A percentile compares a stretch with the other conserved stretches of the same genome.
Conservation (phyloP, 1,140 invertebrate species). For the Periplaneta americana region DNA sequence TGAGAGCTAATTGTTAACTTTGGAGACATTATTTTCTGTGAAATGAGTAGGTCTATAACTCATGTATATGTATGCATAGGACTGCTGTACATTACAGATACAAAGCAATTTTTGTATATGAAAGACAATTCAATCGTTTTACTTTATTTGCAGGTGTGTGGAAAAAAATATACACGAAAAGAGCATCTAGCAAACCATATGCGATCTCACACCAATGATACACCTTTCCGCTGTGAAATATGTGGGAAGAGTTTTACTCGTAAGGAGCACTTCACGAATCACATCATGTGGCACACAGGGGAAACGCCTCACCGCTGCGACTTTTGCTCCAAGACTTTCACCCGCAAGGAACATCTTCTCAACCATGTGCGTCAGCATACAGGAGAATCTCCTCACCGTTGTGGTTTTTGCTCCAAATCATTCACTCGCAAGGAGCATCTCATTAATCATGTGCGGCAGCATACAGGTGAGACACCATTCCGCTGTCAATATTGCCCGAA, state of each 20-base stretch:
- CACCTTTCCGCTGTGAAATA: constrained; percentile 66
- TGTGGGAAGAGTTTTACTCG: constrained; percentile 61
- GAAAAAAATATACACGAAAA: constrained; percentile 23
- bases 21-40: too few relatives aligned
- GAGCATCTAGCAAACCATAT: constrained; percentile 80
- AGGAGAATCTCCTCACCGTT: constrained; percentile 35
- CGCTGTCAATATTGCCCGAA: constrained; percentile 76
- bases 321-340: constrained; percentile 71
- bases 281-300: constrained; percentile 77
- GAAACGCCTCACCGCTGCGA: constrained; percentile 29
- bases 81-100: too few relatives aligned
- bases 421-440: constrained; percentile 81
- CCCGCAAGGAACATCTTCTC: constrained; percentile 67
- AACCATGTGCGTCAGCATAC: constrained; percentile 71
- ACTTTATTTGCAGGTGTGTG: constrained; percentile 14
- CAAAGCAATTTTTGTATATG: background rate
- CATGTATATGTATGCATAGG: too few relatives aligned
- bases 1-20: too few relatives aligned
- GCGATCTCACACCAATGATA: constrained; percentile 70
- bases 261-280: constrained; percentile 71
- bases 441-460: constrained; percentile 64
- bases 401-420: constrained; percentile 51
- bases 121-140: background rate
- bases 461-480: constrained; percentile 74
- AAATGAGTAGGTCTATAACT: too few relatives aligned